Base-by-base conservation (phyloP, 2,113 vertebrate genomes). In the Perca schrenkii region DNA sequence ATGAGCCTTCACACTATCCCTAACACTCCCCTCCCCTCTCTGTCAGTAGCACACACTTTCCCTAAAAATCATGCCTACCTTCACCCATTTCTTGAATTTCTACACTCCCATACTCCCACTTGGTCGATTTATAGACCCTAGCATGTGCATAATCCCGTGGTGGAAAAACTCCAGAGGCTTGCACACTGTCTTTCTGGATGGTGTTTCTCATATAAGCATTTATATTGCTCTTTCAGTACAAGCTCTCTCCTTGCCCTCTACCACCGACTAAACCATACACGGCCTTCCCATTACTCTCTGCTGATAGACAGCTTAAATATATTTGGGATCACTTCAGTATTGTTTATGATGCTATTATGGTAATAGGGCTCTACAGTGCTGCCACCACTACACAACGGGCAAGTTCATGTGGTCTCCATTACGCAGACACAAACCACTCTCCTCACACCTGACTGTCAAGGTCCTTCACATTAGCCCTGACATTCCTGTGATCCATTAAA, bases 361-460 rank as follows among this genome's bases (percentile, higher is more conserved):
- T 85, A 86, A 92, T 67, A 14, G 36, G 36, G 25, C 63, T 83
- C 77, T 74, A 54, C 73, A 70, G 73, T 76, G 74, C 19, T 56
- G 71, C 64, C n/a, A 13, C 58, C 22, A 73, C 60, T 14, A 25
- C 31, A 67, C 53, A 56, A 75, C 64, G 43, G 74, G 6, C 56
- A 1, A 73, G 22, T 75, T 89, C 82, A 89, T 86, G 75, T 91
- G 86, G 82, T 87, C 64, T 63, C 85, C 86, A 89, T 91, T 90
- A 92, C 21, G 75, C 65, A 71, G 83, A 89, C 86, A 88, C 82
- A 89, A 79, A 81, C 71, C 88, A 77, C 74, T 79, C 79, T 69
- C 53, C 68, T 84, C 70, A 83, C 83, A 90, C 87, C 84, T 88
- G 71, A 87, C 54, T 62, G 80, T 78, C 88, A 91, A 91, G 90